Evolutionary conservation across 2,113 vertebrate species (phyloP), one percentile per base, ranked within the genome.

Genomic region (Nematolebias whitei): DNA sequence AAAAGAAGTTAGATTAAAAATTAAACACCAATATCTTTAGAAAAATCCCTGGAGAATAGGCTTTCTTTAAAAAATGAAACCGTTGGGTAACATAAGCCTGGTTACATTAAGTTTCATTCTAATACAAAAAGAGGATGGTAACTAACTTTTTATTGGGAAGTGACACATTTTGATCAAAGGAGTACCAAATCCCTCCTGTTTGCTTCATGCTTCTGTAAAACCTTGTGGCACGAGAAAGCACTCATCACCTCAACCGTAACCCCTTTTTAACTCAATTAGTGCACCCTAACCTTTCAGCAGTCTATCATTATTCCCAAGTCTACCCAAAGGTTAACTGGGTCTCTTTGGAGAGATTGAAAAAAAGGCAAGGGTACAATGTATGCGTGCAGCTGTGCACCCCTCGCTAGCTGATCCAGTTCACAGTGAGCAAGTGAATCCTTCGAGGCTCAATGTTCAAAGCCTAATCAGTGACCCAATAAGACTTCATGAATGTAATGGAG

Each of bases 251-350:
- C 54, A n/a, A 55, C 72, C 69, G 69, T 68, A 66, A 73, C 53
- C 22, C 66, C 50, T 83, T 85, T 77, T 82, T 68, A 82, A 86
- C 82, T 89, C 79, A 88, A 86, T 90, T 89, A 89, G 74, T 68
- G 76, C 16, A 20, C 60, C 52, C 84, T 80, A 82, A 88, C 87
- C 84, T 87, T 84, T 85, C 79, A 71, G 84, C 84, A 80, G 78
- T 63, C 63, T 65, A 78, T 83, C 74, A 88, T 89, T 87, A 90
- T 76, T 61, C 64, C 43, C 48, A 51, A 75, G 85, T 64, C 63
- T 53, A 71, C 71, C 44, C 14, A 68, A 67, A 73, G 72, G 83
- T 81, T 76, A 86, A 68, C 79, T 29, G 54, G 70, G 71, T 85
- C 78, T 63, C 79, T 82, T 62, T 68, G 45, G 78, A 70, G 71